These are phyloP conservation scores for Protonibea diacanthus DNA, from an alignment of 2,797 vertebrate species.

Conservation along the genomic window DNA sequence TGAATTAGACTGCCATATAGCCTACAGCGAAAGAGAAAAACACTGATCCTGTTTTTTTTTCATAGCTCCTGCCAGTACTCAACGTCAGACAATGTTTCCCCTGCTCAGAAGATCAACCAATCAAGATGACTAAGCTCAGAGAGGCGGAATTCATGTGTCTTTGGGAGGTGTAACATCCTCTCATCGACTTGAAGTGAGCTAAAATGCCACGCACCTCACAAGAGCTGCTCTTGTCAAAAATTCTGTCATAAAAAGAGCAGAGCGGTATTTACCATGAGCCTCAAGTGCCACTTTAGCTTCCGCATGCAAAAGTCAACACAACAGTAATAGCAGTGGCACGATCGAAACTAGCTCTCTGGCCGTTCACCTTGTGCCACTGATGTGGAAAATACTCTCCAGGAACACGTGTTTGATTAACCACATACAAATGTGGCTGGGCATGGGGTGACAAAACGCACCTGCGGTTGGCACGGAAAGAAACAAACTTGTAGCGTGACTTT, in stretches of 20 bases:
- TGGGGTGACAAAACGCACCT: constrained; percentile 42
- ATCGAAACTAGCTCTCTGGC: constrained; percentile 45
- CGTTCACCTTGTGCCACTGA: constrained; percentile 50
- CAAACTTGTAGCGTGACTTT: background rate
- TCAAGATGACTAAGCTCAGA: constrained; percentile 55
- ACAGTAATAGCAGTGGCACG: constrained; percentile 37
- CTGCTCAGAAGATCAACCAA: constrained; percentile 44
- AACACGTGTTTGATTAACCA: constrained; percentile 65
- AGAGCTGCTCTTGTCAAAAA: constrained; percentile 33
- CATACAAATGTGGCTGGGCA: constrained; percentile 59
- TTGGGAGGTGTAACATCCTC: constrained; percentile 51
- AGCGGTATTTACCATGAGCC: constrained; percentile 37
- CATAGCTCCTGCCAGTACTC: constrained; percentile 29
- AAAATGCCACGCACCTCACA: constrained; percentile 25
- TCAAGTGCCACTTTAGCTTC: constrained; percentile 27
- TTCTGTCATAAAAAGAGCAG: constrained; percentile 23
- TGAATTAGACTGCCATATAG: constrained; percentile 54
- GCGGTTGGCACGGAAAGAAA: constrained; percentile 41
- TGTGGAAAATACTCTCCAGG: constrained; percentile 68
- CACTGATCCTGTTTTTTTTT: constrained; percentile 39
- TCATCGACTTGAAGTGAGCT: constrained; percentile 46
- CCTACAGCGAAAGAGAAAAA: constrained; percentile 52
- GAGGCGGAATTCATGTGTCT: constrained; percentile 58
- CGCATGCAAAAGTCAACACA: constrained; percentile 31
- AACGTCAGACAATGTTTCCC: constrained; percentile 39